Percentiles rank a stretch among this genome's conserved stretches.
Evolutionary conservation across 2,888 invertebrate genomes (phyloP).

Genomic region (Monoplex corrugatus): DNA sequence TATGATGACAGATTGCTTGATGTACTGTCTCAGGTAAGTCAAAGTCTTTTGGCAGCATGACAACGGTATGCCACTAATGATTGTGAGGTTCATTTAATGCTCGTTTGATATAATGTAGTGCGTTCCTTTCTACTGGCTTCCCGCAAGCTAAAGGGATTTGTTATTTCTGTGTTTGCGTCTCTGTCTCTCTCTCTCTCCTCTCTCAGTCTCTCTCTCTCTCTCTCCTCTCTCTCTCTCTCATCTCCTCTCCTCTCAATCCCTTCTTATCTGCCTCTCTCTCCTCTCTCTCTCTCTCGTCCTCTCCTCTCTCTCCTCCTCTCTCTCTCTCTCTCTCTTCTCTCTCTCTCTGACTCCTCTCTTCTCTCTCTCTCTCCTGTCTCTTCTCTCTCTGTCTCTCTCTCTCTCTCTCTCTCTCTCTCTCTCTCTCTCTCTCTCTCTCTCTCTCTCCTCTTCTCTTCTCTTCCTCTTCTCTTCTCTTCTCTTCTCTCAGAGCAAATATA

Average conservation of each 20-base stretch:
- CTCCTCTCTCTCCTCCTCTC: background rate
- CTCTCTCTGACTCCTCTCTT: background rate
- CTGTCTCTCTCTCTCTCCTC: background rate
- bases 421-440: background rate
- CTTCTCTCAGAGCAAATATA: no score
- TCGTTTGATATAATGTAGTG: no score
- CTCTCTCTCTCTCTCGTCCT: background rate
- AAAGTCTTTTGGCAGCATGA: no score
- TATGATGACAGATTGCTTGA: no score
- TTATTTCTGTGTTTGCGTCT: background rate
- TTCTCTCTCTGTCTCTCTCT: background rate
- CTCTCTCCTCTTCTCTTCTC: background rate
- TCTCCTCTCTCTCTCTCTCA: background rate
- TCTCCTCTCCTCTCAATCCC: background rate
- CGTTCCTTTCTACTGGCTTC: no score
- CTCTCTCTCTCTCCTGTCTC: background rate
- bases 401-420: background rate
- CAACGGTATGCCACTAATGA: no score
- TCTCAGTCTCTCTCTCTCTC: constrained; percentile 15
- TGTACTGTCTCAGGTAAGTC: no score
- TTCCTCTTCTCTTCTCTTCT: background rate
- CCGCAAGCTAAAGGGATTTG: no score
- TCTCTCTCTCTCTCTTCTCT: background rate
- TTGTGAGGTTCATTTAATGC: no score
- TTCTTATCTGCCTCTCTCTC: background rate